A percentile compares a stretch with the other conserved stretches of the same genome.
These are phyloP conservation scores for Hyaena hyaena DNA, from an alignment of 2,113 vertebrate genomes.

Conservation along the genomic window DNA sequence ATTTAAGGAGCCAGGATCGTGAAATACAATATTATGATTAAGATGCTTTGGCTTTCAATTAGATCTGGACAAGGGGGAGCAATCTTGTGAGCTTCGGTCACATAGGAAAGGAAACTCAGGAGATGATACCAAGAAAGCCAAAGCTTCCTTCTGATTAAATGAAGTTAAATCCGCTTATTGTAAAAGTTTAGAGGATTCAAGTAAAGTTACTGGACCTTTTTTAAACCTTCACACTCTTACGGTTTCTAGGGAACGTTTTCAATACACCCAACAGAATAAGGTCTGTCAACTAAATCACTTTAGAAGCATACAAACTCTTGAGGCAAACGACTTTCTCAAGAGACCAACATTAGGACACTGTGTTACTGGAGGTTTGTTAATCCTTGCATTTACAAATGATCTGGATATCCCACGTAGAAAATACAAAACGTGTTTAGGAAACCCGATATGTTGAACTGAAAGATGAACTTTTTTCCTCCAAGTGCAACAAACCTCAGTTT, in stretches of 20 bases:
- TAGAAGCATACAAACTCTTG: slow-evolving; percentile 52
- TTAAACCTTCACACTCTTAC: slow-evolving; percentile 65
- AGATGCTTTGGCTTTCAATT: slow-evolving; percentile 69
- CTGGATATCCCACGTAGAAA: slow-evolving; percentile 29
- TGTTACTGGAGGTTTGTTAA: slow-evolving; percentile 24
- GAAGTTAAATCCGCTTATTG: slow-evolving; percentile 33
- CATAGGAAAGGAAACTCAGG: slow-evolving; percentile 64
- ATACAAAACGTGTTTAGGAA: slow-evolving; percentile 18
- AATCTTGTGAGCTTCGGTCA: slow-evolving; percentile 50
- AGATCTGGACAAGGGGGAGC: slow-evolving; percentile 51
- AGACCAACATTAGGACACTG: slow-evolving; percentile 2
- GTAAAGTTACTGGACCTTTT: slow-evolving; percentile 49
- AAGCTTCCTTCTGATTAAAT: slow-evolving; percentile 55
- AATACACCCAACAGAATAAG: slow-evolving; percentile 57
- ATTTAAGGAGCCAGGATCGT: slow-evolving; percentile 53
- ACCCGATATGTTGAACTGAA: background rate
- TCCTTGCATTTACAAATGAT: slow-evolving; percentile 33
- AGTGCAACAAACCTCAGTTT: slow-evolving; percentile 9
- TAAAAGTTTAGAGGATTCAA: slow-evolving; percentile 65
- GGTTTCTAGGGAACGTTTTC: slow-evolving; percentile 61
- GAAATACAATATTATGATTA: slow-evolving; percentile 77
- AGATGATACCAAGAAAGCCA: slow-evolving; percentile 61
- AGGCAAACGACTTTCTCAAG: slow-evolving; percentile 55
- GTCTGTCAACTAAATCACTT: slow-evolving; percentile 47
- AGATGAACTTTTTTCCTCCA: slow-evolving; percentile 22